A percentile compares a stretch with the other conserved stretches of the same genome.
These are phyloP conservation scores for Eudorcas thomsonii DNA, from an alignment of 2,113 vertebrate genomes.

Conservation along the genomic window DNA sequence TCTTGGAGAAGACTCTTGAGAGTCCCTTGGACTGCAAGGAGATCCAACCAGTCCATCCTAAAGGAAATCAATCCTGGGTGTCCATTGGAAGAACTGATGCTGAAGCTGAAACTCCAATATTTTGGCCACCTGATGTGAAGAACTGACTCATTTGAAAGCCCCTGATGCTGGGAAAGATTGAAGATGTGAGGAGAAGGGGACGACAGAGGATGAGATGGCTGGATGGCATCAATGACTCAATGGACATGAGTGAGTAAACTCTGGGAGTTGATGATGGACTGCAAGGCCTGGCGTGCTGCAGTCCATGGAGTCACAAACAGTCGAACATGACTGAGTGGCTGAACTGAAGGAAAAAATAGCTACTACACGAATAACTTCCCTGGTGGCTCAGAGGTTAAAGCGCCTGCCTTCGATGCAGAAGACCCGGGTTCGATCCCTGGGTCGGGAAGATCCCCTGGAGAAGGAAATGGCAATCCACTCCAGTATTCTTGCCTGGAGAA, in stretches of 20 bases:
- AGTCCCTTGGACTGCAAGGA: background rate
- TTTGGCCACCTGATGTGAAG: background rate
- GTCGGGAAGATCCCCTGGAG: no score
- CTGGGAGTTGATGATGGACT: background rate
- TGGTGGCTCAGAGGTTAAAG: no score
- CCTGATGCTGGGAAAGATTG: background rate
- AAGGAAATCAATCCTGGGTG: background rate
- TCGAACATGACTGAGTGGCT: background rate
- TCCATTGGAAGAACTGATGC: background rate
- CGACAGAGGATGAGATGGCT: background rate
- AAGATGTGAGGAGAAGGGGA: background rate
- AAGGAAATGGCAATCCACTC: no score
- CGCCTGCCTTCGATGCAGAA: no score
- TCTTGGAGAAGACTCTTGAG: background rate
- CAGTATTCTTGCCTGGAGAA: no score
- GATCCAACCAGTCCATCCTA: background rate
- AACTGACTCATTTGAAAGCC: background rate
- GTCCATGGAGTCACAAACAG: background rate
- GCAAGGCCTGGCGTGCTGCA: background rate
- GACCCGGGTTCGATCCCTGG: no score
- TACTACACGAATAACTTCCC: background rate
- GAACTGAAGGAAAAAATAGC: no score
- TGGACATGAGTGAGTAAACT: background rate
- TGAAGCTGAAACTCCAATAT: background rate
- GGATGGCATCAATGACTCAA: background rate